Base-by-base conservation (phyloP, 2,888 invertebrate genomes). In the Cheilosia scutellata region DNA sequence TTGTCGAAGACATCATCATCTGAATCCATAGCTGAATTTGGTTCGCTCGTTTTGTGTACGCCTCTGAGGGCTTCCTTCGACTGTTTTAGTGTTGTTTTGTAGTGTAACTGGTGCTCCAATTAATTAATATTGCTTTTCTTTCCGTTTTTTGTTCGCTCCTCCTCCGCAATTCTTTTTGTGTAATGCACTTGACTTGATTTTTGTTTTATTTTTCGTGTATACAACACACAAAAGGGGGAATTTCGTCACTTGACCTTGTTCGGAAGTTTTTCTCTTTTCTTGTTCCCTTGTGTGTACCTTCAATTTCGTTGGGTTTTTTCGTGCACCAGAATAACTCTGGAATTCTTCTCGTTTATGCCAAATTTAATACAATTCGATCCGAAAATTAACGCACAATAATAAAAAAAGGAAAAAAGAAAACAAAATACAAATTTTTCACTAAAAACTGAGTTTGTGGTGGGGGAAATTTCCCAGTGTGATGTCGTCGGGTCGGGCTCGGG, bases 1-100 rank as follows among this genome's bases (percentile, higher is more conserved):
- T 96, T 96, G 88, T 95, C 94, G 71, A 89, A 91, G 92, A 96
- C 96, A 93, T 98, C 98, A 93, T 98, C 97, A 93, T 98, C 98
- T 88, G 97, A 98, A 94, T 98, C 98, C 98, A 98, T 98, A 25
- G 55, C 16, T 37, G 37, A 37, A 11, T 37, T 37, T 60, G 16
- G 25, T 37, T 65, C 29, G 31, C 20, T 57, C 78, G 68, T 88
- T 87, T 25, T 68, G 53, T 60, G 58, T 40, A 7, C 47, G 16
- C 58, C 29, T 33, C 31, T 53, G 76, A 77, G 72, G 70, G 72
- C 82, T 77, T 40, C 63, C 58, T 80, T 40, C 68, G 58, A 72
- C 49, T 79, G 60, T 20, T 60, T 63, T 55, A 25, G 9, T 57
- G 11, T 5, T 25, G n/a, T 62, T 9, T 13, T 25, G 5, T 27